These are phyloP conservation scores for Dicaeum eximium DNA, from an alignment of 2,113 vertebrate genomes.

Conservation along the genomic window DNA sequence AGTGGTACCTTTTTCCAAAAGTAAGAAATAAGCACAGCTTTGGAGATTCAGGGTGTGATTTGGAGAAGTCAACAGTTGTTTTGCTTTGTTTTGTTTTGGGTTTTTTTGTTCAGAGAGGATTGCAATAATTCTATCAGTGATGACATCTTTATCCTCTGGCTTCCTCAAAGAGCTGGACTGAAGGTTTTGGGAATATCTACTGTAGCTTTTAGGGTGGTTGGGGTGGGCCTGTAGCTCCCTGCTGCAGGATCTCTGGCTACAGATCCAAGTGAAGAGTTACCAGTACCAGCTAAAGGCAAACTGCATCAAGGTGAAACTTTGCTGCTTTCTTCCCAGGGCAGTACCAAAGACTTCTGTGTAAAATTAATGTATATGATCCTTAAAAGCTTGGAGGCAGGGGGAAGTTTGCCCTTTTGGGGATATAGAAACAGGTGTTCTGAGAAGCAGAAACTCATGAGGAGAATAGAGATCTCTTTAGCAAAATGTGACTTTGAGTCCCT, in stretches of 20 bases:
- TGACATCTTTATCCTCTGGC: neutral
- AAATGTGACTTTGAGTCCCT: conserved; percentile 16
- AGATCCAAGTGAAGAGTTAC: neutral
- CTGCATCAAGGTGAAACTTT: neutral
- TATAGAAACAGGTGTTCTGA: neutral
- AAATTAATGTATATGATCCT: conserved; percentile 15
- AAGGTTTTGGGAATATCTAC: neutral
- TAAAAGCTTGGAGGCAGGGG: conserved; percentile 5
- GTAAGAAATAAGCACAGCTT: conserved; percentile 66
- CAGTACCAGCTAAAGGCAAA: conserved; percentile 2
- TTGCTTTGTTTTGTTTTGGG: neutral
- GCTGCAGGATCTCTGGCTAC: neutral
- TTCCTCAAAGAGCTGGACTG: conserved; percentile 19
- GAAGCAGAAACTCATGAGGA: neutral
- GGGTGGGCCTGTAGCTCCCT: neutral
- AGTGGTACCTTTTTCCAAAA: conserved; percentile 69
- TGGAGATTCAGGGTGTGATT: conserved; percentile 75
- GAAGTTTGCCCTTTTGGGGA: neutral
- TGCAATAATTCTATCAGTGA: neutral
- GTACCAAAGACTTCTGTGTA: conserved; percentile 71
- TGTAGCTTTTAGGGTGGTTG: neutral
- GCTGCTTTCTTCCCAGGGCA: conserved; percentile 21
- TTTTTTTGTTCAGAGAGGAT: conserved; percentile 3
- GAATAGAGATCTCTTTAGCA: neutral
- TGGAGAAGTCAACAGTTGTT: neutral